Evolutionary conservation across 2,113 vertebrate genomes (phyloP).

Genomic region (Lipotes vexillifer): DNA sequence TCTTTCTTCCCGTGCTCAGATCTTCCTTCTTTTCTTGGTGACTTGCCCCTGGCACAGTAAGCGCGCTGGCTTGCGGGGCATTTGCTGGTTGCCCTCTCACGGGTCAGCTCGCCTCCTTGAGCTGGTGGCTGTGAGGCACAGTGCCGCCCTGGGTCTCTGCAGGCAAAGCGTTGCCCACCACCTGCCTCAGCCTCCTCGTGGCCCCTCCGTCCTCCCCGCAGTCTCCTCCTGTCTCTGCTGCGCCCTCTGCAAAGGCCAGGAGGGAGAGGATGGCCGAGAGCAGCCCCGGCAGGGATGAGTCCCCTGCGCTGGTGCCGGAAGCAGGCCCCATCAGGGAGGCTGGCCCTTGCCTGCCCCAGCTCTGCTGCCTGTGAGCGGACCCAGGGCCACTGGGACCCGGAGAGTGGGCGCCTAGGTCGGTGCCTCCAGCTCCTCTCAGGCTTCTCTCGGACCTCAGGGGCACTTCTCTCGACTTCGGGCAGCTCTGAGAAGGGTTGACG

Average conservation of each 20-base stretch:
- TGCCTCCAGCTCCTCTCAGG: neutral
- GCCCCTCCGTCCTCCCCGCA: neutral
- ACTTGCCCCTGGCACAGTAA: neutral
- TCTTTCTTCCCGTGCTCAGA: neutral
- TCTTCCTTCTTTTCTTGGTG: too few relatives aligned
- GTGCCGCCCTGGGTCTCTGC: neutral
- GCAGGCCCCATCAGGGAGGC: too few relatives aligned
- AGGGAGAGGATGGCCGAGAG: neutral
- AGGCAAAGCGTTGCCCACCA: too few relatives aligned
- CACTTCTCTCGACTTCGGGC: neutral
- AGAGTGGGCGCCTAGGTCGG: rapidly evolving
- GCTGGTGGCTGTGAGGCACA: neutral
- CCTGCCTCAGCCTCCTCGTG: neutral
- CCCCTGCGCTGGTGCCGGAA: neutral
- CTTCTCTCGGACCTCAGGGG: neutral
- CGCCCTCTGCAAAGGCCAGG: neutral
- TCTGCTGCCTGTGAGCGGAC: neutral
- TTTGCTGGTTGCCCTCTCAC: neutral
- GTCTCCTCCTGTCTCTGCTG: too few relatives aligned
- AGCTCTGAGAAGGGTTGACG: neutral
- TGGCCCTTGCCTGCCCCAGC: neutral
- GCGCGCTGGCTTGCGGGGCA: neutral
- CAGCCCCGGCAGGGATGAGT: neutral
- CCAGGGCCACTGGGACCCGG: neutral
- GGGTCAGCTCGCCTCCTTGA: neutral